Evolutionary conservation across 2,888 invertebrate species (phyloP).

Genomic region (Drosophila melanocephala): DNA sequence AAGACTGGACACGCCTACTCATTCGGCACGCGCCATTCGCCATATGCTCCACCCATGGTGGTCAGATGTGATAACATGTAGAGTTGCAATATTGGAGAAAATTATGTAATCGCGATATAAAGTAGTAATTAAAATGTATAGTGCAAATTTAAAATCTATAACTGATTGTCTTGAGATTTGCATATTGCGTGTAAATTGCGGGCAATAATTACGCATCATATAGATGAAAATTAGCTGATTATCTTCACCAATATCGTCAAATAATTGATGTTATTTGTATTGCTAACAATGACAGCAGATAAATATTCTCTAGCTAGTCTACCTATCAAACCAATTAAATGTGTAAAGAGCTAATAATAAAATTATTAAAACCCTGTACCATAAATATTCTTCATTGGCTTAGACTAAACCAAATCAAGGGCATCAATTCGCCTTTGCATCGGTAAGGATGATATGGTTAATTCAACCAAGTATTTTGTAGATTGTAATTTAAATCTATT

Average conservation of each 20-base stretch:
- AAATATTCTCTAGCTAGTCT: not conserved
- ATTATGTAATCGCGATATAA: slow-evolving; percentile 21
- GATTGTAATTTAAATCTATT: not conserved
- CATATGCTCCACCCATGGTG: slow-evolving; percentile 83
- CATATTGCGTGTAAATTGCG: not conserved
- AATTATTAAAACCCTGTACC: not conserved
- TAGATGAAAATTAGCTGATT: not conserved
- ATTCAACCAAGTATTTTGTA: not conserved
- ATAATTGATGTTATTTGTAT: not conserved
- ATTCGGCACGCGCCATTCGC: slow-evolving; percentile 82
- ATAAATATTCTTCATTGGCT: not conserved
- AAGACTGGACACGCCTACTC: slow-evolving; percentile 75
- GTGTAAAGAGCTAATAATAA: not conserved
- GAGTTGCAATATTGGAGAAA: slow-evolving; percentile 70
- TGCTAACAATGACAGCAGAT: not conserved
- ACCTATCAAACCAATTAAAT: not conserved
- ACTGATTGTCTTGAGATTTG: not conserved
- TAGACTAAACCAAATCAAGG: not conserved
- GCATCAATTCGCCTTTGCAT: not conserved
- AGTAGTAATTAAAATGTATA: slow-evolving; percentile 4
- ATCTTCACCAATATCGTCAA: not conserved
- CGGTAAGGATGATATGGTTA: not conserved
- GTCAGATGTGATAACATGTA: slow-evolving; percentile 83
- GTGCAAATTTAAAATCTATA: not conserved
- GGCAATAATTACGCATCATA: not conserved